A percentile compares a stretch with the other conserved stretches of the same genome.
These are phyloP conservation scores for Hypothenemus hampei DNA, from an alignment of 1,140 invertebrate species.

Conservation along the genomic window DNA sequence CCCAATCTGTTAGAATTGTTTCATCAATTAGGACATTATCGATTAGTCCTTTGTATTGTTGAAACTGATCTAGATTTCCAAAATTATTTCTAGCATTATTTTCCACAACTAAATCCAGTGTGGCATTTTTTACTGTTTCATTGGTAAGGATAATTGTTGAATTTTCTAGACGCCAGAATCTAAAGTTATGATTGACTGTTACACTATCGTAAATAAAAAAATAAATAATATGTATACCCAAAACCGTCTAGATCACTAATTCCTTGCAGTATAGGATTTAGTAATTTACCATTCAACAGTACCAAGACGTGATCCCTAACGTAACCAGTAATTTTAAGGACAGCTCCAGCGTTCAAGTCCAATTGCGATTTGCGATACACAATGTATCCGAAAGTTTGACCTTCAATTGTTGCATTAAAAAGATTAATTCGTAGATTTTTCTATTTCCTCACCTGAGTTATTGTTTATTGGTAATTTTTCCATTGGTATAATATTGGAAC, in stretches of 20 bases:
- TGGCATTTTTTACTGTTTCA: conserved; percentile 33
- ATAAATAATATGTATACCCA: conserved; percentile 29
- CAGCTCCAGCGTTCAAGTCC: conserved; percentile 31
- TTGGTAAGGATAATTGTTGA: conserved; percentile 29
- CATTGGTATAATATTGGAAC: conserved; percentile 46
- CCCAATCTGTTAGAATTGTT: conserved; percentile 47
- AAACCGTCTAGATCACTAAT: conserved; percentile 39
- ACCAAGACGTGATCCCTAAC: conserved; percentile 53
- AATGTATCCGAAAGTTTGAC: conserved; percentile 57
- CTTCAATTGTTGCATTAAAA: too few relatives aligned
- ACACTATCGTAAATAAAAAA: too few relatives aligned
- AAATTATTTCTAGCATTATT: conserved; percentile 57
- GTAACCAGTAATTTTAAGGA: conserved; percentile 46
- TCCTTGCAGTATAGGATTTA: conserved; percentile 38
- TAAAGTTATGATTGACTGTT: conserved; percentile 42
- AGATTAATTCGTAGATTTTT: too few relatives aligned
- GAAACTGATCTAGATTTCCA: conserved; percentile 46
- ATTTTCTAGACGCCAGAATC: conserved; percentile 47
- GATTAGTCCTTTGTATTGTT: conserved; percentile 50
- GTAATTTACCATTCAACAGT: conserved; percentile 45
- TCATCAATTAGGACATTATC: conserved; percentile 49
- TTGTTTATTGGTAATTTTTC: conserved; percentile 52
- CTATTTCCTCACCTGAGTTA: conserved; percentile 35
- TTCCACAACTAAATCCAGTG: conserved; percentile 55
- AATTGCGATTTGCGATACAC: conserved; percentile 46